Base-by-base conservation (phyloP, 2,113 vertebrate genomes). In the Elaphurus davidianus region DNA sequence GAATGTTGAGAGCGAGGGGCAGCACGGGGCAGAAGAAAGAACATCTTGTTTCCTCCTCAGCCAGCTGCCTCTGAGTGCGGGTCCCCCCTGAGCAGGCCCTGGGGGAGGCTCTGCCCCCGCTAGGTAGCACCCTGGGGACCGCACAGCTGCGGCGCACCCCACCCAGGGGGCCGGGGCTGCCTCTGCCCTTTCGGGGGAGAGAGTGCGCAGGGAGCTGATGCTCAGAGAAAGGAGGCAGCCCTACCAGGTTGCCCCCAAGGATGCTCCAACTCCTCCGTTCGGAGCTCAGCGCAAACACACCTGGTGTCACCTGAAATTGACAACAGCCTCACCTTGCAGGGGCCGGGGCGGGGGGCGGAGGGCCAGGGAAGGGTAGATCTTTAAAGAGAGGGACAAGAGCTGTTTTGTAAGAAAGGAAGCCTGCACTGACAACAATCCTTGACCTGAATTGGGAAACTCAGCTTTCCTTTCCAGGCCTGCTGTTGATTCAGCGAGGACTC, bases 41-140 rank as follows among this genome's bases (percentile, higher is more conserved):
- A 98, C 98, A 97, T 74, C 50, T 60, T 96, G 91, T 98, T 98
- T 98, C 11, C 1, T 95, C 97, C 95, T 50, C 43, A 74, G 84
- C 98, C 94, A 86, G 84, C 90, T 91, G 91, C 81, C 33, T 83
- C 3, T 6, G 67, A 9, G 23, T 1, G 0, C 1, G 40, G 52
- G 90, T 57, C 50, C 86, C 82, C 82, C 40, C 62, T 89, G 17
- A 91, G 94, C 90, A 57, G 33, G 54, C 64, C 15, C 30, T 7
- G 27, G 95, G 91, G 96, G 62, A 62, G 83, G 83, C 84, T 87
- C 54, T 86, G 67, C 88, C 93, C 60, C 60, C 40, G 33, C 55
- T 95, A 96, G 97, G 83, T 91, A 95, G 60, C 8, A n/a, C 89
- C 50, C 96, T 71, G 33, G 96, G 82, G 87, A 45, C 76, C 19